These are phyloP conservation scores for Hyphantria cunea DNA, from an alignment of 1,140 invertebrate genomes.

Conservation along the genomic window DNA sequence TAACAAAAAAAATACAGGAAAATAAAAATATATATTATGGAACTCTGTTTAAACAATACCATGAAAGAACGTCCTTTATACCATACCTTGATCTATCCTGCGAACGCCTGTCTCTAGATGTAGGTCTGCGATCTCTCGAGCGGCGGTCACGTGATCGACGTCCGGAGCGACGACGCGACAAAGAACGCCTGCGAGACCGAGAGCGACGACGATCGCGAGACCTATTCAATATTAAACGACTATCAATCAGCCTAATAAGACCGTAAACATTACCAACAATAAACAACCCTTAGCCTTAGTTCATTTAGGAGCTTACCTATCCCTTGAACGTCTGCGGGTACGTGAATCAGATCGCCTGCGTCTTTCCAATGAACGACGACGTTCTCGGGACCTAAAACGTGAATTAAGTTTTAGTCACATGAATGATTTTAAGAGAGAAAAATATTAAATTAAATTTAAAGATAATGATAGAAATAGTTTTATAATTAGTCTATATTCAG, in stretches of 20 bases:
- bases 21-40: not conserved
- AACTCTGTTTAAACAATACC: too few species aligned
- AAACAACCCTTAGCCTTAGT: too few species aligned
- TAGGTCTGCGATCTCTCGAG: conserved; percentile 54
- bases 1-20: not conserved
- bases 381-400: conserved; percentile 72
- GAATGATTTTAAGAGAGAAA: too few species aligned
- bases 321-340: conserved; percentile 77
- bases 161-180: conserved; percentile 59
- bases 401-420: too few species aligned
- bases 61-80: not conserved
- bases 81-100: conserved; percentile 62
- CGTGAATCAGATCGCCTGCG: conserved; percentile 78
- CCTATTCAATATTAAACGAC: conserved; percentile 31
- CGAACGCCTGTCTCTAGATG: conserved; percentile 57
- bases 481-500: too few species aligned
- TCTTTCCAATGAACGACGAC: conserved; percentile 82
- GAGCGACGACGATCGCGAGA: conserved; percentile 72
- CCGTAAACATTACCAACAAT: too few species aligned
- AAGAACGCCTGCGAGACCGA: conserved; percentile 55
- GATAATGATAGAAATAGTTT: too few species aligned
- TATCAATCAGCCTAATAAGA: not conserved
- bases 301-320: conserved; percentile 63
- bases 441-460: too few species aligned
- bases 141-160: conserved; percentile 62